These are phyloP conservation scores for Drosophila equinoxialis DNA, from an alignment of 1,140 invertebrate genomes.

Conservation along the genomic window DNA sequence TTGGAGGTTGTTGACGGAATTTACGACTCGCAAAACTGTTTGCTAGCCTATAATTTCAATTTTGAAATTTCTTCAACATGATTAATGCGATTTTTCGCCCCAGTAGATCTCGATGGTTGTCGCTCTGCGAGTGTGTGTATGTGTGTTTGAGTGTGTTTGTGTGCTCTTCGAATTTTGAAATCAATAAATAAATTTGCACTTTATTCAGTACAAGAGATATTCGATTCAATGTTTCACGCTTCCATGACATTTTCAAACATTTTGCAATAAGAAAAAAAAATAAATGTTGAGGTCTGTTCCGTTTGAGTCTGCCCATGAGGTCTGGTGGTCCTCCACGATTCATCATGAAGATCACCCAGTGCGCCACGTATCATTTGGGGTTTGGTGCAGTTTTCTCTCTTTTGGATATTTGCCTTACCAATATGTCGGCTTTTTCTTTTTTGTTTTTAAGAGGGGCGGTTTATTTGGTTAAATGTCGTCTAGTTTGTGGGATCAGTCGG, in stretches of 20 bases:
- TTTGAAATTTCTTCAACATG: constrained; percentile 58
- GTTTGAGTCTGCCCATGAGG: background rate
- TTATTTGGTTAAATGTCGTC: constrained; percentile 32
- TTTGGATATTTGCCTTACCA: constrained; percentile 1
- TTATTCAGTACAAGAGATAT: constrained; percentile 53
- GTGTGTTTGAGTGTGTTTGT: background rate
- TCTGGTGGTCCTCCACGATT: constrained; percentile 23
- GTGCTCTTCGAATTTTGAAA: constrained; percentile 26
- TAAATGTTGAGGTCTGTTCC: constrained; percentile 12
- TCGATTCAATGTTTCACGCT: constrained; percentile 75
- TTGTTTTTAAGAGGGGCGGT: constrained; percentile 7
- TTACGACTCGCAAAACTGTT: constrained; percentile 68
- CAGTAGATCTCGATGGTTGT: constrained; percentile 10
- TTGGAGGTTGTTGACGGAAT: constrained; percentile 39
- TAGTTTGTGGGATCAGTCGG: constrained; percentile 40
- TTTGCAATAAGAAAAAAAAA: constrained; percentile 35
- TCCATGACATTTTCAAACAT: constrained; percentile 73
- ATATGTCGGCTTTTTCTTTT: constrained; percentile 17
- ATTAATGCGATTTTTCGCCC: constrained; percentile 67
- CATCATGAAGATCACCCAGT: constrained; percentile 71
- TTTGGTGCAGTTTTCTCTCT: constrained; percentile 22
- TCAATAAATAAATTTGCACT: constrained; percentile 64
- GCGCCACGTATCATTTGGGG: constrained; percentile 73
- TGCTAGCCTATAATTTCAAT: constrained; percentile 48
- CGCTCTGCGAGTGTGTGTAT: background rate